Conservation (phyloP, 1,140 invertebrate species). For the Euglossa dilemma region DNA sequence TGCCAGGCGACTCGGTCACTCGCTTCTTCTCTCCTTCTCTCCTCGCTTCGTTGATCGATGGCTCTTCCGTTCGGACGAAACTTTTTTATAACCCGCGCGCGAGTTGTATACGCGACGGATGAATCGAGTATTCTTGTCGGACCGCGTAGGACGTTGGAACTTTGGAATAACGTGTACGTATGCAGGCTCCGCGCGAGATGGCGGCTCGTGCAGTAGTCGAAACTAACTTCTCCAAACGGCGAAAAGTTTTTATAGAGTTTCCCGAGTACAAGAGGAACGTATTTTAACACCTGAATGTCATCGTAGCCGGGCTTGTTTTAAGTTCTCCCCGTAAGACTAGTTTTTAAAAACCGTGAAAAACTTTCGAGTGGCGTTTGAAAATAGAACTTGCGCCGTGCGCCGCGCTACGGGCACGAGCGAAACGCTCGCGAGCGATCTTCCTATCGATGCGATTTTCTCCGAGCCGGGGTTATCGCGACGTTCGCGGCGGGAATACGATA, state of each 20-base stretch:
- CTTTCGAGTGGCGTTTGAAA: constrained; percentile 7
- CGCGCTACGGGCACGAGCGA: background rate
- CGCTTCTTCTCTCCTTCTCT: no score
- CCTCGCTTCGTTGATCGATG: background rate
- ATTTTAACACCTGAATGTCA: constrained; percentile 46
- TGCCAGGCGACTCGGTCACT: background rate
- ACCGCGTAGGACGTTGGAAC: constrained; percentile 23
- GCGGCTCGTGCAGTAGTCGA: constrained; percentile 31
- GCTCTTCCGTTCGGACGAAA: no score
- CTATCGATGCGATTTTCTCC: background rate
- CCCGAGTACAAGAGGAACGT: constrained; percentile 18
- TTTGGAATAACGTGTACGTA: constrained; percentile 1
- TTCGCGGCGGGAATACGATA: no score
- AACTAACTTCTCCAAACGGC: constrained; percentile 30
- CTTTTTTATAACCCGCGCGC: background rate
- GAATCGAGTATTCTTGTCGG: background rate
- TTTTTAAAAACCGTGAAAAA: constrained; percentile 52
- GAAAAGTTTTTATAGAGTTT: constrained; percentile 51
- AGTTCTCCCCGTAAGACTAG: constrained; percentile 35
- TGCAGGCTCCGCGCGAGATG: constrained; percentile 5
- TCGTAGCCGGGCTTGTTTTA: constrained; percentile 38
- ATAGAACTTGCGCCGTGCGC: background rate
- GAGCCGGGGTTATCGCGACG: no score
- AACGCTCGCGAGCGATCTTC: background rate
- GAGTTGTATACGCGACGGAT: background rate